Conservation (phyloP, 2,888 invertebrate genomes). For the Polyommatus icarus region DNA sequence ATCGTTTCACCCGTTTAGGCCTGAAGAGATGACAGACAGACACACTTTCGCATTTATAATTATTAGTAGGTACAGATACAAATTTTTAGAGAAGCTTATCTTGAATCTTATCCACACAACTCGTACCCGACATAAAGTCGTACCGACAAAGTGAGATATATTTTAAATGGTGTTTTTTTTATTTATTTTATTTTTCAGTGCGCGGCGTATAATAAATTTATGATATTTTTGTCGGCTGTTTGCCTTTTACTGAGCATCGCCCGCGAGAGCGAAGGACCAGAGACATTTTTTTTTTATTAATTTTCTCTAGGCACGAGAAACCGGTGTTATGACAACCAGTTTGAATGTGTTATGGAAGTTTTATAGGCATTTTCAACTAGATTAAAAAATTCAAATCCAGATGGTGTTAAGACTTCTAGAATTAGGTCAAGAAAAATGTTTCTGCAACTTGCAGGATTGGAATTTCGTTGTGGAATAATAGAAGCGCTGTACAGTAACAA, state of each 20-base stretch:
- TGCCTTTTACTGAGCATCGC: constrained; percentile 52
- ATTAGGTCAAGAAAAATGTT: too few species aligned
- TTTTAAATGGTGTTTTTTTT: constrained; percentile 62
- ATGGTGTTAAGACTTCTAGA: too few species aligned
- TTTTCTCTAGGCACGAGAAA: constrained; percentile 5
- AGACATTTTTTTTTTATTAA: constrained; percentile 36
- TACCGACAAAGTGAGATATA: constrained; percentile 70
- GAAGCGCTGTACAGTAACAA: too few species aligned
- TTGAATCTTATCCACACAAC: constrained; percentile 32
- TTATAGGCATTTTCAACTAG: too few species aligned
- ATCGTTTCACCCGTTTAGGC: too few species aligned
- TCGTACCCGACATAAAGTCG: constrained; percentile 31
- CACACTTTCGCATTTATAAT: too few species aligned
- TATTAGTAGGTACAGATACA: too few species aligned
- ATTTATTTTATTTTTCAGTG: constrained; percentile 71
- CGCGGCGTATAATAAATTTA: constrained; percentile 60
- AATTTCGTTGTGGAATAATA: background rate
- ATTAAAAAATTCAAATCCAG: too few species aligned
- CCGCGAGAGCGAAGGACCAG: constrained; percentile 42
- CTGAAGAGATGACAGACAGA: too few species aligned
- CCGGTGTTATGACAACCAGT: background rate
- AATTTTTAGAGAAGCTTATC: too few species aligned
- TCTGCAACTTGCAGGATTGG: too few species aligned
- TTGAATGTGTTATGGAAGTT: background rate
- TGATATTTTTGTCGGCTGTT: constrained; percentile 68